Percentiles rank a stretch among this genome's conserved stretches.
These are phyloP conservation scores for Oenanthe melanoleuca DNA, from an alignment of 2,113 vertebrate genomes.

Conservation along the genomic window DNA sequence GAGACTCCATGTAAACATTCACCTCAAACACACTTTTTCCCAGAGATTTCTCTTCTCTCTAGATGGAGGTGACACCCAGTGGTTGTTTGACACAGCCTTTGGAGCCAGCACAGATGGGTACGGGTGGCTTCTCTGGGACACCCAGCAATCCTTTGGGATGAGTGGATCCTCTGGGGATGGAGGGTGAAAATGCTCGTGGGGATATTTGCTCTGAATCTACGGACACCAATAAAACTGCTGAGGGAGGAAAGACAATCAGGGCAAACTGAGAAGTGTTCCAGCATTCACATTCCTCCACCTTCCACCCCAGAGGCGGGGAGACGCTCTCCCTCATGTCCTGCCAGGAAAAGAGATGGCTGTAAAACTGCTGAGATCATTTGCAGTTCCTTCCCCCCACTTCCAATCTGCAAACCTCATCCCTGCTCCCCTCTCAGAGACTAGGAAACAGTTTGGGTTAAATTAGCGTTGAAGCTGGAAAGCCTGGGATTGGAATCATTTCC, in stretches of 20 bases:
- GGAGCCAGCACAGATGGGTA: not conserved
- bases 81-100: not conserved
- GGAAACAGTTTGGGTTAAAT: conserved; percentile 77
- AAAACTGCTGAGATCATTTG: conserved; percentile 49
- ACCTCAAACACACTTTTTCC: accelerated
- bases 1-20: accelerated
- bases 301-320: not conserved
- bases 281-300: not conserved
- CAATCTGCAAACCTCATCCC: conserved; percentile 75
- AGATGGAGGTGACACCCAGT: not conserved
- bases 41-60: not conserved
- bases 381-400: not conserved
- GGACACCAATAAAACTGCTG: not conserved
- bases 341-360: conserved; percentile 55
- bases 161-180: accelerated
- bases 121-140: not conserved
- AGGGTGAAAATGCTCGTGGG: not conserved
- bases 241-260: conserved; percentile 12
- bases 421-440: conserved; percentile 65
- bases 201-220: not conserved
- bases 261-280: not conserved
- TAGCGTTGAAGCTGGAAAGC: conserved; percentile 61
- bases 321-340: not conserved
- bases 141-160: not conserved
- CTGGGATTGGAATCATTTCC: conserved; percentile 57